Evolutionary conservation across 2,797 vertebrate genomes (phyloP).

Genomic region (Sebastes minor): DNA sequence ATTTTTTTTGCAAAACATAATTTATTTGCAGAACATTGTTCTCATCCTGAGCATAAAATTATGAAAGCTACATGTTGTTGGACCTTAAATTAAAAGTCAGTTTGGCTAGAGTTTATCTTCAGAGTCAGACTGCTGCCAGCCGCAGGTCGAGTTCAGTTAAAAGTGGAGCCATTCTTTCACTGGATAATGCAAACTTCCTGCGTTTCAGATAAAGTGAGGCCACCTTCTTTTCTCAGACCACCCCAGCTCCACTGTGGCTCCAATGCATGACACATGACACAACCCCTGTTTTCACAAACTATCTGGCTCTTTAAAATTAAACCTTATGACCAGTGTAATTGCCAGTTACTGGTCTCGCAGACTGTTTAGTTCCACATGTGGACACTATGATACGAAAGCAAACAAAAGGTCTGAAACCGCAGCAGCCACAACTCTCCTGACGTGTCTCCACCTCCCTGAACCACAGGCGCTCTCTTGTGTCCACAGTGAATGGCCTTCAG

Average conservation of each 20-base stretch:
- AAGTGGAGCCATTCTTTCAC: conserved; percentile 36
- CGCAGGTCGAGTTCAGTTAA: conserved; percentile 22
- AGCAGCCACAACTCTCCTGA: conserved; percentile 14
- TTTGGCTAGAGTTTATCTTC: conserved; percentile 29
- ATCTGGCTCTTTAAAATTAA: conserved; percentile 19
- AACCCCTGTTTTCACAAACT: conserved; percentile 22
- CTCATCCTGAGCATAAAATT: neutral
- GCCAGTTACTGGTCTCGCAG: neutral
- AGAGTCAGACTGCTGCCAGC: conserved; percentile 22
- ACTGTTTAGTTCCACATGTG: conserved; percentile 24
- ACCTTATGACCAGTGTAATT: conserved; percentile 8
- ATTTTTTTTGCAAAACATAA: neutral
- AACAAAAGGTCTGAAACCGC: conserved; percentile 49
- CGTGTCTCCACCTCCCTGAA: neutral
- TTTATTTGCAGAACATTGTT: neutral
- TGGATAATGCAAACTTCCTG: conserved; percentile 57
- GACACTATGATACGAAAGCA: conserved; percentile 33
- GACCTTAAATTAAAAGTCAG: neutral
- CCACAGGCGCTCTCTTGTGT: conserved; percentile 11
- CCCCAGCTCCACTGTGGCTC: neutral
- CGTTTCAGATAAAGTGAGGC: conserved; percentile 21
- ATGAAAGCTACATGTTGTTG: neutral
- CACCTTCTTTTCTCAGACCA: conserved; percentile 13
- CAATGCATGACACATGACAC: neutral
- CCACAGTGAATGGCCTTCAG: conserved; percentile 15